These are phyloP conservation scores for Agrilus mali DNA, from an alignment of 2,888 invertebrate genomes.

Conservation along the genomic window DNA sequence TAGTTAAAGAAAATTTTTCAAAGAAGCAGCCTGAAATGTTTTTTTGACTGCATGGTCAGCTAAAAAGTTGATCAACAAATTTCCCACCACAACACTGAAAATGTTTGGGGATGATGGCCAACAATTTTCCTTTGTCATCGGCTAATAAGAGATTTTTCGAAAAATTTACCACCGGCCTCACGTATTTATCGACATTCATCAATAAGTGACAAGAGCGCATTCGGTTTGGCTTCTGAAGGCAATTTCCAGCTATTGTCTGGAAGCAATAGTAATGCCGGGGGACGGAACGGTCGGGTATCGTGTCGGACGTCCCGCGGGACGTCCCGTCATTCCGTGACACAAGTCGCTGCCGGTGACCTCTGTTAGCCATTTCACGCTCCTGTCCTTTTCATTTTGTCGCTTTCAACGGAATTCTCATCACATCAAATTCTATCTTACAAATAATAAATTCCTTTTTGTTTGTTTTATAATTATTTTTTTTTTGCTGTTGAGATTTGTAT, in stretches of 20 bases:
- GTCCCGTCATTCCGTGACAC: constrained; percentile 27
- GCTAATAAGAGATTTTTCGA: neutral
- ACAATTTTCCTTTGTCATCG: constrained; percentile 1
- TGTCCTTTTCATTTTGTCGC: constrained; percentile 10
- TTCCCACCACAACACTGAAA: no score
- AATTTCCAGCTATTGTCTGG: constrained; percentile 22
- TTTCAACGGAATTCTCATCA: no score
- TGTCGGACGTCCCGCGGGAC: constrained; percentile 24
- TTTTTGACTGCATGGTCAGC: no score
- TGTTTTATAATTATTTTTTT: no score
- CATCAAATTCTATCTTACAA: no score
- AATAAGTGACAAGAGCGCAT: constrained; percentile 18
- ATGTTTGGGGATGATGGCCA: neutral
- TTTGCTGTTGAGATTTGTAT: no score
- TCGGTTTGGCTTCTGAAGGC: constrained; percentile 24
- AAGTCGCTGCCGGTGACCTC: constrained; percentile 26
- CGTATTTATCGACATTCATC: constrained; percentile 2
- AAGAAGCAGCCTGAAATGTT: no score
- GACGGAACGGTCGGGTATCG: constrained; percentile 23
- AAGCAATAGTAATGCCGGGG: constrained; percentile 15
- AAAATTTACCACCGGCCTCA: no score
- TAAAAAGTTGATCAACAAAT: no score
- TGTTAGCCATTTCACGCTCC: constrained; percentile 20
- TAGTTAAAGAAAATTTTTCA: no score
- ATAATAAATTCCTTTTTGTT: no score